Base-by-base conservation (phyloP, 2,797 vertebrate genomes). In the Sebastes paucispinis region DNA sequence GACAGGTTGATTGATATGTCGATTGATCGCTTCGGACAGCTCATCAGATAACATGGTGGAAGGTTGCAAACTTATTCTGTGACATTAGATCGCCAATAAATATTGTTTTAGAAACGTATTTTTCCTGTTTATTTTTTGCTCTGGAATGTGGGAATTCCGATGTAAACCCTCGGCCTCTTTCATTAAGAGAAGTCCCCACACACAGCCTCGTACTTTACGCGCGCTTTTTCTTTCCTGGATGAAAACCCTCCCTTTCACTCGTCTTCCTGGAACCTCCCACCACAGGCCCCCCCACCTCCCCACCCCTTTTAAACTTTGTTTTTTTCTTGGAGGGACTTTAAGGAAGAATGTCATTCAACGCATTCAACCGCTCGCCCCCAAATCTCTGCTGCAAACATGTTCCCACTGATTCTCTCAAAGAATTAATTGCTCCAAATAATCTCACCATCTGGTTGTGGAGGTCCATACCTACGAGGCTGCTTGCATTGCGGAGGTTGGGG, bases 351-450 rank as follows among this genome's bases (percentile, higher is more conserved):
- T 87, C 91, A 91, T 93, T 93, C 89, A 91, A 76, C 81, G 82
- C 85, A 91, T 92, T 96, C 95, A 89, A 79, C 82, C 69, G 76
- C 80, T 62, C 66, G 90, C 95, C 95, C 89, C 96, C 96, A 96
- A 96, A 96, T 97, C 96, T 96, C 95, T 94, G 96, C 96, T 93
- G 96, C 96, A 96, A 97, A 96, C 97, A 96, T 96, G 96, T 98
- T 97, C 97, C 97, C 96, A 97, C 96, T 97, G 96, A 97, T 97
- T 97, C 96, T 97, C 96, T 98, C 96, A 97, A 97, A 97, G 97
- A 98, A 98, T 98, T 98, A 98, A 98, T 98, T 98, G 97, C 97
- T 98, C 96, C 96, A 97, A 98, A 98, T 98, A 98, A 98, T 98
- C 97, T 97, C 97, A 96, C 97, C 98, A 98, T 99, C 98, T 99